A percentile compares a stretch with the other conserved stretches of the same genome.
Evolutionary conservation across 2,888 invertebrate genomes (phyloP).

Genomic region (Empis stercorea): DNA sequence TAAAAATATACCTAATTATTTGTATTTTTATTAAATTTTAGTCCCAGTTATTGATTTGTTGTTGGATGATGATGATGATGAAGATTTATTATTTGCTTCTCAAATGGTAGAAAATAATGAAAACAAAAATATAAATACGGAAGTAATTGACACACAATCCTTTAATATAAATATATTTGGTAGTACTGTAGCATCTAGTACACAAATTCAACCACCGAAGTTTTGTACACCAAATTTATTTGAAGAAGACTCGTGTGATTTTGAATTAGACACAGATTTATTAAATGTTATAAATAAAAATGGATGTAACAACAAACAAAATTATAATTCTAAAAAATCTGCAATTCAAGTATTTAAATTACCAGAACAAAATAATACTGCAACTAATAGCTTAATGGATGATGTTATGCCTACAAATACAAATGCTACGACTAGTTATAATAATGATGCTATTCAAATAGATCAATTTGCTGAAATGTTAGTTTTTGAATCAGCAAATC

Average conservation of each 20-base stretch:
- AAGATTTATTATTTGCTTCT: background rate
- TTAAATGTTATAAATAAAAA: background rate
- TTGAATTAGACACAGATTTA: background rate
- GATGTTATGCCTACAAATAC: too few species aligned
- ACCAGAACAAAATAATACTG: background rate
- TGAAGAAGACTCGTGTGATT: background rate
- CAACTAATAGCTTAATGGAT: background rate
- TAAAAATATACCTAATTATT: too few species aligned
- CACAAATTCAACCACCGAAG: background rate
- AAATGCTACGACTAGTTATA: too few species aligned
- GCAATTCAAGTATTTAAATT: background rate
- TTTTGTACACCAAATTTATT: background rate
- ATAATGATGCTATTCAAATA: too few species aligned
- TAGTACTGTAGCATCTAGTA: background rate
- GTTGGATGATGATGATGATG: background rate
- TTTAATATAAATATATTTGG: background rate
- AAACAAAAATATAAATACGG: background rate
- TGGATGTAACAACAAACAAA: background rate
- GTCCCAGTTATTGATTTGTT: too few species aligned
- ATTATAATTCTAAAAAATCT: background rate
- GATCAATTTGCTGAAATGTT: too few species aligned
- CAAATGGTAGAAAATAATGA: background rate
- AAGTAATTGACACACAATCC: background rate
- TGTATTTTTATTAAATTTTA: too few species aligned
- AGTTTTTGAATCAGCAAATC: too few species aligned